Percentiles rank a stretch among this genome's conserved stretches.
These are phyloP conservation scores for Andrena minutula DNA, from an alignment of 2,888 invertebrate species.

Conservation along the genomic window DNA sequence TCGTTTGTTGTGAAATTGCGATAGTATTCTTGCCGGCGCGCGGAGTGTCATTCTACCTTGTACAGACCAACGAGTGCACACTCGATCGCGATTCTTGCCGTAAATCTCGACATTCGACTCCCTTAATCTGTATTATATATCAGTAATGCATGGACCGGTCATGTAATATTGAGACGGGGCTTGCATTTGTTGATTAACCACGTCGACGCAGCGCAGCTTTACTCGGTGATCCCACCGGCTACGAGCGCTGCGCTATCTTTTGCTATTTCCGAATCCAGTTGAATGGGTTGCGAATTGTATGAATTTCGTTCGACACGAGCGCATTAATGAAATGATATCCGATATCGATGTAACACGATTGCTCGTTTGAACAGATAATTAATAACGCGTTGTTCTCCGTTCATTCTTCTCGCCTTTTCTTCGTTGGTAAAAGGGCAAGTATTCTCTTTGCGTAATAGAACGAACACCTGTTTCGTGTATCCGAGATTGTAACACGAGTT, in stretches of 20 bases:
- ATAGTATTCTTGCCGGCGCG: conserved; percentile 35
- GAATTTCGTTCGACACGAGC: conserved; percentile 27
- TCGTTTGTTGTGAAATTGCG: neutral
- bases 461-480: neutral
- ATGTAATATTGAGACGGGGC: conserved; percentile 19
- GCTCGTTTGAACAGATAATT: conserved; percentile 11
- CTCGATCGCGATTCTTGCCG: conserved; percentile 13
- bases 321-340: conserved; percentile 22
- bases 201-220: conserved; percentile 20
- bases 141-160: conserved; percentile 20
- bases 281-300: conserved; percentile 18
- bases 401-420: conserved; percentile 20
- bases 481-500: conserved; percentile 28
- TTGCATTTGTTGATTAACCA: conserved; percentile 53
- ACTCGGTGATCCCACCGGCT: neutral
- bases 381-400: conserved; percentile 19
- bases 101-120: conserved; percentile 36
- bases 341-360: conserved; percentile 28
- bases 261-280: conserved; percentile 30
- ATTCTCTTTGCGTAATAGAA: neutral
- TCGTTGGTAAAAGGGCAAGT: neutral
- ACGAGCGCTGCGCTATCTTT: conserved; percentile 8
- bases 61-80: conserved; percentile 48
- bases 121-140: conserved; percentile 46
- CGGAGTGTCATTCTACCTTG: conserved; percentile 43